These are phyloP conservation scores for Stramonita haemastoma DNA, from an alignment of 2,888 invertebrate genomes.

Conservation along the genomic window DNA sequence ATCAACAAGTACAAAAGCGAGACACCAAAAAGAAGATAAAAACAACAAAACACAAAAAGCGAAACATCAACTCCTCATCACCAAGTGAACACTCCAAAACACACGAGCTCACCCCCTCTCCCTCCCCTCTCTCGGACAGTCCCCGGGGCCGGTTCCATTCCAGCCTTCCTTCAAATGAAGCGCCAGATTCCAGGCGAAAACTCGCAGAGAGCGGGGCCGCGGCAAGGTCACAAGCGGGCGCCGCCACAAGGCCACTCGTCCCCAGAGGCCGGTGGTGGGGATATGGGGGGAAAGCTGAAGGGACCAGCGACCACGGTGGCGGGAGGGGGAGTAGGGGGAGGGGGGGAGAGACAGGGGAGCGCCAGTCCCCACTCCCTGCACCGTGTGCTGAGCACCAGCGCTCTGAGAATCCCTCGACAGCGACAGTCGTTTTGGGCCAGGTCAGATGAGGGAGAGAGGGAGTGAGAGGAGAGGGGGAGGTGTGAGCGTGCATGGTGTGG, in stretches of 20 bases:
- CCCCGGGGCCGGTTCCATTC: neutral
- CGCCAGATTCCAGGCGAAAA: too few relatives aligned
- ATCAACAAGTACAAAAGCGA: too few relatives aligned
- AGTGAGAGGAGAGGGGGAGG: neutral
- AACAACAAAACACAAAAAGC: too few relatives aligned
- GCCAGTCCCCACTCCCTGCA: slow-evolving; percentile 57
- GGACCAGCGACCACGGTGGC: neutral
- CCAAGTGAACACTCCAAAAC: too few relatives aligned
- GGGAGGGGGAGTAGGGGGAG: neutral
- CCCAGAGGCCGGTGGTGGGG: neutral
- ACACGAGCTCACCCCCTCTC: too few relatives aligned
- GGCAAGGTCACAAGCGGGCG: neutral
- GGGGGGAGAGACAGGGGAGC: neutral
- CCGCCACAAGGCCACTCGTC: neutral
- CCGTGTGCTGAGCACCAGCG: slow-evolving; percentile 87
- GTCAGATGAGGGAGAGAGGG: slow-evolving; percentile 78
- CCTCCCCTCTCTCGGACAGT: neutral
- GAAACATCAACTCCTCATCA: too few relatives aligned
- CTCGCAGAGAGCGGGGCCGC: neutral
- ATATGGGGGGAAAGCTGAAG: neutral
- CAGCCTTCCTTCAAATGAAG: neutral
- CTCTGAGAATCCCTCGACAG: slow-evolving; percentile 83
- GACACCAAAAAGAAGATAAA: too few relatives aligned
- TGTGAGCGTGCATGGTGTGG: neutral
- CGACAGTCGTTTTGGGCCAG: slow-evolving; percentile 91